Evolutionary conservation across 2,888 invertebrate genomes (phyloP).

Genomic region (Plebejus anna): DNA sequence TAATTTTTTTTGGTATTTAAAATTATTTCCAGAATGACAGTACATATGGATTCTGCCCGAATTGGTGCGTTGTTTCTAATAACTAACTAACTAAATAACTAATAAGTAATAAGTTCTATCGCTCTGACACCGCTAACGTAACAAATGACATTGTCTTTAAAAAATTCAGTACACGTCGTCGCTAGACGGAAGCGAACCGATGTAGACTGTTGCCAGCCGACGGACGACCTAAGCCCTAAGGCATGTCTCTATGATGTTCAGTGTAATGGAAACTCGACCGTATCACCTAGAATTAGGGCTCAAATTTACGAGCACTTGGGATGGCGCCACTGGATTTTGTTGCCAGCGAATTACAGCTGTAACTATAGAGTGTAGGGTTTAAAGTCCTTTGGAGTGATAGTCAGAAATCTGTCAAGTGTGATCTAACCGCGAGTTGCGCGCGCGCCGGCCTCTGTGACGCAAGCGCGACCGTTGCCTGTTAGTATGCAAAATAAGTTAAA

Average conservation of each 20-base stretch:
- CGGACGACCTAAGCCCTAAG: slow-evolving; percentile 62
- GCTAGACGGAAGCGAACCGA: slow-evolving; percentile 41
- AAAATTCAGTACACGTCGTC: slow-evolving; percentile 38
- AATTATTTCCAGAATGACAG: too few relatives aligned
- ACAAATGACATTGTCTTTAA: slow-evolving; percentile 37
- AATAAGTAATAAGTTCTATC: neutral
- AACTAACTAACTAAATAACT: neutral
- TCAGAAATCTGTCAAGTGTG: slow-evolving; percentile 2
- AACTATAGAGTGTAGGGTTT: neutral
- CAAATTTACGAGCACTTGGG: neutral
- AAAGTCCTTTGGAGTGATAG: neutral
- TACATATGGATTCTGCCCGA: neutral
- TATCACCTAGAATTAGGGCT: neutral
- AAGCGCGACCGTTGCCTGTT: slow-evolving; percentile 58
- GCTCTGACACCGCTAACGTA: slow-evolving; percentile 30
- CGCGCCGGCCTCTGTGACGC: slow-evolving; percentile 35
- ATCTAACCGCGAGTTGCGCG: slow-evolving; percentile 41
- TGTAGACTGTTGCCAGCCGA: slow-evolving; percentile 59
- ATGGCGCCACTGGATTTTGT: neutral
- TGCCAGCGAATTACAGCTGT: neutral
- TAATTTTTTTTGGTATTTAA: too few relatives aligned
- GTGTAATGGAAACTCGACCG: neutral
- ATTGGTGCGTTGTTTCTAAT: neutral
- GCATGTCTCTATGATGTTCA: slow-evolving; percentile 34
- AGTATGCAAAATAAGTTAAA: slow-evolving; percentile 72